Conservation (phyloP, 2,888 invertebrate species). For the Drosophila sordidula region DNA sequence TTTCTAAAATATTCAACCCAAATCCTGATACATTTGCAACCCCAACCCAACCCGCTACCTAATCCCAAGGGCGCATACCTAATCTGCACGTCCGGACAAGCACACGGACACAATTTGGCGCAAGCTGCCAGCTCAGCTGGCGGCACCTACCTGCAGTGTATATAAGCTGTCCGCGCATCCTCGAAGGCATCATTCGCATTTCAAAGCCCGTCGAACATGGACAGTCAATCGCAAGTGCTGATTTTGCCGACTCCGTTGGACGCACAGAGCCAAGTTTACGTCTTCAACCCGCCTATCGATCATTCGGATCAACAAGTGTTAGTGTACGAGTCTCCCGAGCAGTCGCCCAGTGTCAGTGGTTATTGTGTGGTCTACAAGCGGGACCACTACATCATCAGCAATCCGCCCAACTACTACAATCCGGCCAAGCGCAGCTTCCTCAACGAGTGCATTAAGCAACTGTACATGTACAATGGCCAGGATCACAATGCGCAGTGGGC, state of each 20-base stretch:
- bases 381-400: constrained; percentile 57
- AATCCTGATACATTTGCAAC: background rate
- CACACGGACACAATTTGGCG: background rate
- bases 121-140: background rate
- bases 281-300: too few relatives aligned
- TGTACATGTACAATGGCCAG: constrained; percentile 62
- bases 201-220: constrained; percentile 44
- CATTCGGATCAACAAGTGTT: constrained; percentile 55
- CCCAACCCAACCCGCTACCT: constrained; percentile 6
- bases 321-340: constrained; percentile 50
- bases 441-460: constrained; percentile 71
- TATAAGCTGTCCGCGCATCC: constrained; percentile 37
- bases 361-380: constrained; percentile 67
- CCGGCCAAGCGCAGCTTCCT: constrained; percentile 68
- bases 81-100: constrained; percentile 14
- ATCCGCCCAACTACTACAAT: constrained; percentile 57
- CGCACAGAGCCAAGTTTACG: constrained; percentile 50
- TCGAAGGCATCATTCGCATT: constrained; percentile 33
- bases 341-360: constrained; percentile 25
- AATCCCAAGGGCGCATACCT: background rate
- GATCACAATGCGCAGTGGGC: constrained; percentile 47
- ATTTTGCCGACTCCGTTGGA: constrained; percentile 51
- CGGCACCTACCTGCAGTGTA: constrained; percentile 44
- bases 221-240: constrained; percentile 43
- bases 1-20: background rate